Conservation (phyloP, 2,113 vertebrate genomes). For the Aleadryas rufinucha region DNA sequence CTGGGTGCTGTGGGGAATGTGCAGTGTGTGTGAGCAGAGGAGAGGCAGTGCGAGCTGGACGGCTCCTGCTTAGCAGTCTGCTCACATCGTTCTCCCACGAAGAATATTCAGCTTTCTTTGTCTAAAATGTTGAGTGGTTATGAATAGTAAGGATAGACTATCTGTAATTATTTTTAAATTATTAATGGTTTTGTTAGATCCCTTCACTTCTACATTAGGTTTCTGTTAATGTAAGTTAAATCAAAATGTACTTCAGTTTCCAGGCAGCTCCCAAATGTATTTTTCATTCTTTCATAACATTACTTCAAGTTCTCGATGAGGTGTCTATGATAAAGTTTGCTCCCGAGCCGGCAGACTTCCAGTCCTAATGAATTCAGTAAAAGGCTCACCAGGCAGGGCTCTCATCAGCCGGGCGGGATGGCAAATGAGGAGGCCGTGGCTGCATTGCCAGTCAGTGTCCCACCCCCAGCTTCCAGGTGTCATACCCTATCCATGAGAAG, state of each 20-base stretch:
- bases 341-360: neutral
- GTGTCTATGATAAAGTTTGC: constrained; percentile 52
- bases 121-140: constrained; percentile 79
- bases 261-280: constrained; percentile 71
- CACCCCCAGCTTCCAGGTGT: neutral
- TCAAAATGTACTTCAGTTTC: constrained; percentile 77
- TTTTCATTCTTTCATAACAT: constrained; percentile 80
- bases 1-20: fast-evolving
- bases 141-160: constrained; percentile 78
- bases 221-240: constrained; percentile 81
- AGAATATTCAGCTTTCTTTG: constrained; percentile 76
- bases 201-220: constrained; percentile 78
- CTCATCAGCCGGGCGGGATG: neutral
- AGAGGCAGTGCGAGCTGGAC: neutral
- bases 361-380: neutral
- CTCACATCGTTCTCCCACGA: constrained; percentile 67
- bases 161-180: constrained; percentile 85
- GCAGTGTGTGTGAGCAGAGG: neutral
- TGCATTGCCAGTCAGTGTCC: neutral
- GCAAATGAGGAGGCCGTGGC: neutral
- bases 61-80: constrained; percentile 62
- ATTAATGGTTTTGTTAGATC: constrained; percentile 83
- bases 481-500: neutral
- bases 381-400: neutral
- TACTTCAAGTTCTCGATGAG: constrained; percentile 63